Evolutionary conservation across 2,888 invertebrate species (phyloP).

Genomic region (Maniola hyperantus): DNA sequence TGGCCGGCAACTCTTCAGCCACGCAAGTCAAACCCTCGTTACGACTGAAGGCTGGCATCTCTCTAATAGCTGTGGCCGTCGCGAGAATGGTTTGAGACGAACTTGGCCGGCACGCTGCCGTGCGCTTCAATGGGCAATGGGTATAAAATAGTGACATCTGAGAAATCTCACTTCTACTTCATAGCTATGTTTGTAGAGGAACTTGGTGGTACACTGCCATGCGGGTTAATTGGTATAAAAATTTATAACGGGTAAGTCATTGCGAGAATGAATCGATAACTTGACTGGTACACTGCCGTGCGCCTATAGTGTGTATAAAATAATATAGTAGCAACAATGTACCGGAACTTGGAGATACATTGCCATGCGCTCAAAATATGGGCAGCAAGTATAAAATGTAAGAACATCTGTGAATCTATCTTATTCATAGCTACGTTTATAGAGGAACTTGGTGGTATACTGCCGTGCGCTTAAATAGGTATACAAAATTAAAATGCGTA

Average conservation of each 20-base stretch:
- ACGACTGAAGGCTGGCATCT: slow-evolving; percentile 63
- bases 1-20: slow-evolving; percentile 82
- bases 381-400: too few relatives aligned
- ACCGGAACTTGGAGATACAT: too few relatives aligned
- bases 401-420: too few relatives aligned
- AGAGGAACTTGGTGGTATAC: too few relatives aligned
- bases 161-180: neutral
- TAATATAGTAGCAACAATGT: too few relatives aligned
- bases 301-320: neutral
- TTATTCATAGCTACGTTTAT: too few relatives aligned
- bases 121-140: neutral
- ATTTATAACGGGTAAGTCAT: neutral
- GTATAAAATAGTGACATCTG: slow-evolving; percentile 4
- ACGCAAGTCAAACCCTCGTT: slow-evolving; percentile 56
- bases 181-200: neutral
- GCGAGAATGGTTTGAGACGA: slow-evolving; percentile 67
- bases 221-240: neutral
- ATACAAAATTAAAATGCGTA: too few relatives aligned
- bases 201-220: neutral
- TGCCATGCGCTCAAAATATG: too few relatives aligned
- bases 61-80: slow-evolving; percentile 67
- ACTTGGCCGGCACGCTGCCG: neutral
- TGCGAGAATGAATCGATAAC: too few relatives aligned
- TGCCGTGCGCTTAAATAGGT: too few relatives aligned
- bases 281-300: neutral